These are phyloP conservation scores for Pelmatolapia mariae DNA, from an alignment of 2,113 vertebrate species.

Conservation along the genomic window DNA sequence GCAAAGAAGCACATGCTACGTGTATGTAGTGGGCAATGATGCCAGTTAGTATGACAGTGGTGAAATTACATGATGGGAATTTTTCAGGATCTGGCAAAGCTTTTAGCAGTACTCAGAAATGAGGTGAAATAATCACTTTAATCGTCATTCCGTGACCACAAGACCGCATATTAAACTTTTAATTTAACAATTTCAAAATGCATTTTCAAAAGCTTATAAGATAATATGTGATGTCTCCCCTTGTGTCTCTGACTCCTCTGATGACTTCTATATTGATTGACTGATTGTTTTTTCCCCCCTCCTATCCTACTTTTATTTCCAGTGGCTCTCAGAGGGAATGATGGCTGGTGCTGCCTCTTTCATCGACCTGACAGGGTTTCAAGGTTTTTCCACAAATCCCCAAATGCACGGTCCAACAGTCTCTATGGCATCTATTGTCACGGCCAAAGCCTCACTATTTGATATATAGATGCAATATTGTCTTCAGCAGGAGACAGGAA, in stretches of 20 bases:
- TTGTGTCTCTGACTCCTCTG: neutral
- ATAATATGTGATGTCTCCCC: neutral
- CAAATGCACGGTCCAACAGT: neutral
- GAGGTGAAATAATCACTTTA: neutral
- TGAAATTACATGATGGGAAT: neutral
- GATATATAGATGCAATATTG: conserved; percentile 35
- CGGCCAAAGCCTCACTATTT: conserved; percentile 11
- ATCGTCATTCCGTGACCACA: neutral
- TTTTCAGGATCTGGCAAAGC: neutral
- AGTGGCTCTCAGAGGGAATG: conserved; percentile 14
- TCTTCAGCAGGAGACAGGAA: conserved; percentile 32
- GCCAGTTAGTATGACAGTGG: neutral
- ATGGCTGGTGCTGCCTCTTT: conserved; percentile 16
- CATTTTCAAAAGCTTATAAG: neutral
- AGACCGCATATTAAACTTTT: neutral
- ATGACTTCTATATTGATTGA: conserved; percentile 33
- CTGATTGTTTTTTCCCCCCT: neutral
- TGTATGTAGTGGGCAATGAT: neutral
- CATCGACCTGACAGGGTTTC: conserved; percentile 41
- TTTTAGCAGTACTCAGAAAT: neutral
- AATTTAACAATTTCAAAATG: neutral
- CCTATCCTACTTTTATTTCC: neutral
- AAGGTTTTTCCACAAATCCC: conserved; percentile 43
- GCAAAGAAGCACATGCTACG: neutral
- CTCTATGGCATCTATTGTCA: conserved; percentile 9